phyloP scores from a whole-genome alignment of 1,140 invertebrate genomes.

The Reticulitermes speratus region DNA sequence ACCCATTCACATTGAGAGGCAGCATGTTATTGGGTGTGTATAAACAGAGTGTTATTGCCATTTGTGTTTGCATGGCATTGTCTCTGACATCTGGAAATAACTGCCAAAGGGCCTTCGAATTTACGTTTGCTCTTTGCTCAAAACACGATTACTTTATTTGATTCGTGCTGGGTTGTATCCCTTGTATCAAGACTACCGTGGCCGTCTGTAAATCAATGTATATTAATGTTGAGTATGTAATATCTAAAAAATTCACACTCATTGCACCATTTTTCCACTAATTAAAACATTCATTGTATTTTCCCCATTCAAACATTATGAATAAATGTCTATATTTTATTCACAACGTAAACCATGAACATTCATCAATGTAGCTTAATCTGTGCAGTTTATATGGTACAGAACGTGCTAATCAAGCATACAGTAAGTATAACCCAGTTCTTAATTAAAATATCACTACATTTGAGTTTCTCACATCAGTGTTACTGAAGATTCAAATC shows the following conservation, averaged over 20 bases:
- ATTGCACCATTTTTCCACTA: constrained; percentile 35
- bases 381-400: background rate
- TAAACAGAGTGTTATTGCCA: background rate
- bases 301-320: constrained; percentile 32
- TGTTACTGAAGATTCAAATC: too few species aligned
- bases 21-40: background rate
- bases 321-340: constrained; percentile 36
- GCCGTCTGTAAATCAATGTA: background rate
- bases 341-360: constrained; percentile 28
- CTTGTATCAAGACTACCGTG: background rate
- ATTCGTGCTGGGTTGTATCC: background rate
- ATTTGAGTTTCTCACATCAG: too few species aligned
- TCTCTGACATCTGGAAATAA: background rate
- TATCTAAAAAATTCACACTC: constrained; percentile 25
- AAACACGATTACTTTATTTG: background rate
- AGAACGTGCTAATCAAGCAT: background rate
- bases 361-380: background rate
- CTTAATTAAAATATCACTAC: background rate
- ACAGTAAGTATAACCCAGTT: background rate
- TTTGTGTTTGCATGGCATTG: background rate
- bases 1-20: background rate
- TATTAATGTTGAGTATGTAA: constrained; percentile 22
- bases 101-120: background rate
- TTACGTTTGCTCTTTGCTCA: background rate
- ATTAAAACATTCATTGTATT: constrained; percentile 34